Evolutionary conservation across 2,113 vertebrate genomes (phyloP).

Genomic region (Rhabdomys dilectus): DNA sequence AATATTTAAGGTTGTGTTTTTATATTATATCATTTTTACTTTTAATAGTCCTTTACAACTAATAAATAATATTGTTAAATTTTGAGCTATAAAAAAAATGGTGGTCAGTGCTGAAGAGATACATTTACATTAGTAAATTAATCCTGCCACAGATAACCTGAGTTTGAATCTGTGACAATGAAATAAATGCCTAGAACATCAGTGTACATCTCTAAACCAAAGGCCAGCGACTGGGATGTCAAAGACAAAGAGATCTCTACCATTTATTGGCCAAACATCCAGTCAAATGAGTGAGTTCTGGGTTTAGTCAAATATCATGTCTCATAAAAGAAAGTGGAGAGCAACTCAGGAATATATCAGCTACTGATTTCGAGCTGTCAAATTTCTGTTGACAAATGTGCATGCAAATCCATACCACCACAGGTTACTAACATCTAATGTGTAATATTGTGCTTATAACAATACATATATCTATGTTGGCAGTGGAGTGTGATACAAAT

Average conservation of each 20-base stretch:
- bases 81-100: background rate
- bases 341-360: background rate
- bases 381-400: background rate
- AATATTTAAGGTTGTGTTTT: background rate
- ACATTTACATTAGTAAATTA: background rate
- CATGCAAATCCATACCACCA: background rate
- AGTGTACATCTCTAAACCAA: background rate
- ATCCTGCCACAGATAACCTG: background rate
- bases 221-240: too few relatives aligned
- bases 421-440: background rate
- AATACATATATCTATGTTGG: background rate
- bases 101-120: background rate
- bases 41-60: background rate
- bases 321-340: background rate
- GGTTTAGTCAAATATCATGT: background rate
- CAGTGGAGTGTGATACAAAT: background rate
- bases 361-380: background rate
- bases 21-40: background rate
- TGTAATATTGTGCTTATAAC: background rate
- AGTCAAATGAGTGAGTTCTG: background rate
- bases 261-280: fast-evolving
- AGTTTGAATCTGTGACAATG: background rate
- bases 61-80: background rate
- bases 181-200: background rate
- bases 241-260: background rate